Evolutionary conservation across 2,888 invertebrate genomes (phyloP), one percentile per base, ranked within the genome.

Genomic region (Molanna angustata): DNA sequence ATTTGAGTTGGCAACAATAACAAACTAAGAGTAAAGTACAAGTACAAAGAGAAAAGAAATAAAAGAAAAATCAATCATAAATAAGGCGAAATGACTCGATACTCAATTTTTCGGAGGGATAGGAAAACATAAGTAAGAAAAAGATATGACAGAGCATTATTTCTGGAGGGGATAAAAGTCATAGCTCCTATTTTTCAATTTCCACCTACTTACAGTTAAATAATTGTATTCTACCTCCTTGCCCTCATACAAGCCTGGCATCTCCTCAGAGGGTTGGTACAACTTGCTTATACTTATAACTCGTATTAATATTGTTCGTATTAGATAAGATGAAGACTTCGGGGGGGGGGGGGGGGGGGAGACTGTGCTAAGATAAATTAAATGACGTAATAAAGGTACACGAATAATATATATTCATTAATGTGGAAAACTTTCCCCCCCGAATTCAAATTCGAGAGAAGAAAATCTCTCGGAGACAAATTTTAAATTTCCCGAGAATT

Each of bases 121-220:
- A 41, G 18, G 52, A 31, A 22, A 43, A 19, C 17, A 48, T 41
- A 45, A 48, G 27, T 33, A 46, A 14, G 21, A 39, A 52, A 35
- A 40, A 51, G 19, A 52, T 46, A 52, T 45, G 40, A 52, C 40
- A 40, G 32, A 27, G 22, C 46, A 49, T 54, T 48, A 44, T 57
- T 54, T 44, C 51, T 37, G 49, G 2, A 43, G 41, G 52, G 58
- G 56, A 56, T 56, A 51, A 58, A 56, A 58, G 56, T 58, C 58
- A 54, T 44, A 52, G 52, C 53, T 49, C 21, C 58, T 56, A 58
- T 58, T 56, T 58, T 58, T 58, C 58, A 58, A 58, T 58, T 58
- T 51, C 55, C 56, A 56, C 58, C 47, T 58, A 49, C 54, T 58
- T 58, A 55, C 52, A 56, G 58, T 53, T 58, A 58, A 58, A 58